A percentile compares a stretch with the other conserved stretches of the same genome.
Evolutionary conservation across 2,113 vertebrate species (phyloP).

Genomic region (Sisor rabdophorus): DNA sequence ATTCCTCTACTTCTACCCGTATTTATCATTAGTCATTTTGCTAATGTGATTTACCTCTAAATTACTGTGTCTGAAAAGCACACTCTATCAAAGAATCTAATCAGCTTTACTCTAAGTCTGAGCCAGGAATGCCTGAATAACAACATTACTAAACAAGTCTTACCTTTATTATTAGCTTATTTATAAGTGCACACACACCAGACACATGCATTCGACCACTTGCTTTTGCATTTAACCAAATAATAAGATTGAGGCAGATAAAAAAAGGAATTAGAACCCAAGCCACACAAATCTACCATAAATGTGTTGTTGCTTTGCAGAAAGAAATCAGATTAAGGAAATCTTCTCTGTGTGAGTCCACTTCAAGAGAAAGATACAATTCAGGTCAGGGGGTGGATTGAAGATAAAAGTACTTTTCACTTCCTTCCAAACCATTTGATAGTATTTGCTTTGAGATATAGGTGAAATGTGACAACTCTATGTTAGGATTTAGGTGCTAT

Average conservation of each 20-base stretch:
- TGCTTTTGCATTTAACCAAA: slow-evolving; percentile 65
- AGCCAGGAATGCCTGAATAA: slow-evolving; percentile 60
- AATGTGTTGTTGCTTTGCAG: slow-evolving; percentile 48
- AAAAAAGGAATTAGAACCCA: slow-evolving; percentile 55
- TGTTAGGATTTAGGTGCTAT: not conserved
- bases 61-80: slow-evolving; percentile 47
- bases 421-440: slow-evolving; percentile 19
- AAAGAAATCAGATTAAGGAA: slow-evolving; percentile 29
- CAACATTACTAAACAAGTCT: slow-evolving; percentile 58
- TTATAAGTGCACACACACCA: slow-evolving; percentile 54
- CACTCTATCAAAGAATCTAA: slow-evolving; percentile 46
- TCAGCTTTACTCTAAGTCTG: slow-evolving; percentile 56
- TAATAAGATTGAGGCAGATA: slow-evolving; percentile 69
- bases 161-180: slow-evolving; percentile 54
- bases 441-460: slow-evolving; percentile 21
- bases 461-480: slow-evolving; percentile 14
- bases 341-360: slow-evolving; percentile 39
- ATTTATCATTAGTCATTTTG: slow-evolving; percentile 52
- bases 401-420: slow-evolving; percentile 31
- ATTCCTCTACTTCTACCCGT: slow-evolving; percentile 20
- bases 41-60: slow-evolving; percentile 57
- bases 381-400: slow-evolving; percentile 16
- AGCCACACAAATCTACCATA: slow-evolving; percentile 52
- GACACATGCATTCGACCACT: slow-evolving; percentile 51
- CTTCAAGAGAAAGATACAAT: slow-evolving; percentile 39